Base-by-base conservation (phyloP, 2,797 vertebrate species). In the Labeo calbasu region DNA sequence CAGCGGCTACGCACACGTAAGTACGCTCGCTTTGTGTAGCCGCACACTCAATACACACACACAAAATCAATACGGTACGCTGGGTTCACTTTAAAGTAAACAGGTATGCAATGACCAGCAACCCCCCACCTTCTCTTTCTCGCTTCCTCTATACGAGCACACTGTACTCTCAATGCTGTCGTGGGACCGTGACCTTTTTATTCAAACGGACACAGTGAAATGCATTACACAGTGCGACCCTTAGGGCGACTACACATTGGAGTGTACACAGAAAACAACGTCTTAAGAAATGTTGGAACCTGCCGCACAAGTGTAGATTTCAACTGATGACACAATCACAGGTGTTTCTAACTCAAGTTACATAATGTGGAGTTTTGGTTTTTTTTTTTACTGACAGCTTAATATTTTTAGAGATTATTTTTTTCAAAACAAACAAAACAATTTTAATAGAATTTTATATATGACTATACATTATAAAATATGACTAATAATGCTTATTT, bases 161-260 rank as follows among this genome's bases (percentile, higher is more conserved):
- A 76, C 5, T 36, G 43, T 40, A 51, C 71, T 80, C 48, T 61
- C 19, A 79, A 55, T 77, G 36, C 36, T 79, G 70, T 79, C n/a
- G 2, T 21, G 79, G 61, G 70, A 75, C 63, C 48, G 69, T 87
- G 76, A 87, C 82, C 88, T 88, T 88, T 85, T 72, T 40, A 77
- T 78, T 82, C 59, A 77, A 79, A 75, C 77, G 15, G 25, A 23
- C 21, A 82, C 25, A 46, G 71, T 25, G 82, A 46, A 85, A 84
- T 28, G 13, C 55, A 86, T 79, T 57, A 70, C 72, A 68, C 59
- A 69, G 76, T n/a, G 48, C 4, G 51, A 72, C 32, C 40, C 14
- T n/a, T 51, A n/a, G 25, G 55, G 70, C 72, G 82, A 50, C 87
- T 83, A 87, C 71, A 81, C 80, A 81, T 12, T 78, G 48, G 12